These are phyloP conservation scores for Vombatus ursinus DNA, from an alignment of 2,113 vertebrate genomes.

Conservation along the genomic window DNA sequence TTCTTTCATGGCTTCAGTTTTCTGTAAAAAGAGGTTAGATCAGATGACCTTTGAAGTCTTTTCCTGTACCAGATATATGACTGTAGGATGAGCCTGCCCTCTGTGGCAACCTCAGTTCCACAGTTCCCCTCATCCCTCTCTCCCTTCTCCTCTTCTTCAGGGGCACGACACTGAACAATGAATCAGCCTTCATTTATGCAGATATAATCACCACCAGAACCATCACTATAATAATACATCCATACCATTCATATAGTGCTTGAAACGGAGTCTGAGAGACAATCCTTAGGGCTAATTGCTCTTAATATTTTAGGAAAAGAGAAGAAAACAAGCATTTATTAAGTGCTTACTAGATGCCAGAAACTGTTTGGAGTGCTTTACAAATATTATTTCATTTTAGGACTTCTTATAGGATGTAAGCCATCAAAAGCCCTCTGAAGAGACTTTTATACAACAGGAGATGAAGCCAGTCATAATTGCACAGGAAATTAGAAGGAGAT, in stretches of 20 bases:
- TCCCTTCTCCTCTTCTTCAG: not conserved
- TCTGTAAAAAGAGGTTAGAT: not conserved
- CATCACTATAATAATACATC: not conserved
- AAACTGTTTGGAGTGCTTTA: not conserved
- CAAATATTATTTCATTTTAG: not conserved
- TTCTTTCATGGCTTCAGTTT: not conserved
- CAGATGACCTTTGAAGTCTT: not conserved
- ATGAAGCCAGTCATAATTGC: not conserved
- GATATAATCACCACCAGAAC: not conserved
- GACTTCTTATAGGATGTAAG: not conserved
- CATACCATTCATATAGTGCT: not conserved
- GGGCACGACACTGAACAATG: not conserved
- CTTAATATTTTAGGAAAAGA: slow-evolving; percentile 10
- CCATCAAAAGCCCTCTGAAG: slow-evolving; percentile 29
- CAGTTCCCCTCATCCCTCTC: not conserved
- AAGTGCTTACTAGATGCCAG: not conserved
- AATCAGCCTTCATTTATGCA: not conserved
- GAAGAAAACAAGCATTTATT: not conserved
- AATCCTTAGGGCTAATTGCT: slow-evolving; percentile 2
- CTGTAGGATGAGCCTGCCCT: not conserved
- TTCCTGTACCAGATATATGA: not conserved
- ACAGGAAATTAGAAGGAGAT: not conserved
- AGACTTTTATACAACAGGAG: slow-evolving; percentile 4
- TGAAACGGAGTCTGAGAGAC: not conserved
- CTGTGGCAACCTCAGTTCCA: not conserved